phyloP scores from a whole-genome alignment of 2,113 vertebrate species.

The Rissa tridactyla region DNA sequence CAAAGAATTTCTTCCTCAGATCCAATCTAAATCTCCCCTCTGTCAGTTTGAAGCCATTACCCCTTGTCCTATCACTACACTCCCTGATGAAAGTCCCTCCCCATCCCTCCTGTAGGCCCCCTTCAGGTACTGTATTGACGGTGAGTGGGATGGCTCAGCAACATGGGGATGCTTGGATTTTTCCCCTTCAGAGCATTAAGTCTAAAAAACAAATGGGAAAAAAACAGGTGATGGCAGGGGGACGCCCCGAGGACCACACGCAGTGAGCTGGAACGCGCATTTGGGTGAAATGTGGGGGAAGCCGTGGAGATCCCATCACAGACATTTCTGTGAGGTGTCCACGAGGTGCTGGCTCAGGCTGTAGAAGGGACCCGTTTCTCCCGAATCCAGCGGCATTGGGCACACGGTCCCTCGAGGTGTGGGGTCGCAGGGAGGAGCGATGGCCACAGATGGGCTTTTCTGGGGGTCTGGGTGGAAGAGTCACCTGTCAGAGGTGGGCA shows the following conservation, averaged over 20 bases:
- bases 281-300: neutral
- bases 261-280: rapidly evolving
- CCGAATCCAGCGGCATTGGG: neutral
- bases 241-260: rapidly evolving
- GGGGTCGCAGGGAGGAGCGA: rapidly evolving
- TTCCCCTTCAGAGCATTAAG: neutral
- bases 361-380: neutral
- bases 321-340: neutral
- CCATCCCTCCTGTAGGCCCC: too few species aligned
- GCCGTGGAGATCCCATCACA: neutral
- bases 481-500: neutral
- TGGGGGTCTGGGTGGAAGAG: neutral
- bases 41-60: too few species aligned
- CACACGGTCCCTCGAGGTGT: rapidly evolving
- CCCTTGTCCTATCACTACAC: too few species aligned
- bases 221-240: neutral
- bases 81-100: too few species aligned
- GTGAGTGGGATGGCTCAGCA: neutral
- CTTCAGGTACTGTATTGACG: too few species aligned
- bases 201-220: neutral
- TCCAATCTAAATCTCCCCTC: too few species aligned
- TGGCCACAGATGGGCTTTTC: neutral
- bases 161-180: neutral
- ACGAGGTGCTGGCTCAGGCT: neutral
- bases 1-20: too few species aligned